phyloP scores from a whole-genome alignment of 1,140 invertebrate genomes.

The Cardiocondyla obscurior region DNA sequence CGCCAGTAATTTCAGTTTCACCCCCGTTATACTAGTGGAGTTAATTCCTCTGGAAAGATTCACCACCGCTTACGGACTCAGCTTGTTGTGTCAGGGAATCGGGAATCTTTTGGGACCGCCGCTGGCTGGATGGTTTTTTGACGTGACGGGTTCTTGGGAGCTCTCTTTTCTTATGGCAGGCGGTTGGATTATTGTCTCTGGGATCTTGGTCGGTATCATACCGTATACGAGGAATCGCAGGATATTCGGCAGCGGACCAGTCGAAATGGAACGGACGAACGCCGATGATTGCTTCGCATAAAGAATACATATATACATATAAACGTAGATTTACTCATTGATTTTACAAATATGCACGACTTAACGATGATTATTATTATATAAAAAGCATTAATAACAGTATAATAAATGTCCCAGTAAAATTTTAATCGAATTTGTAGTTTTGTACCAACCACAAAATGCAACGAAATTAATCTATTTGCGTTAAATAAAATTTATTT shows the following conservation, averaged over 20 bases:
- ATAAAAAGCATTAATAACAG: too few species aligned
- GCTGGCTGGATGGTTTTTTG: slow-evolving; percentile 88
- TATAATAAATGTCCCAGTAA: too few species aligned
- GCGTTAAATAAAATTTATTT: too few species aligned
- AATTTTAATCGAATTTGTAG: slow-evolving; percentile 19
- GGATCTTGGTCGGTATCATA: slow-evolving; percentile 88
- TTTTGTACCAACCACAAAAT: too few species aligned
- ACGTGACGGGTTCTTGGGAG: slow-evolving; percentile 89
- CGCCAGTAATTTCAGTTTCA: slow-evolving; percentile 94
- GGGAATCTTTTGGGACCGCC: slow-evolving; percentile 88
- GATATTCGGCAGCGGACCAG: slow-evolving; percentile 86
- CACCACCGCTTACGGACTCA: slow-evolving; percentile 94
- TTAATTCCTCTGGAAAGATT: slow-evolving; percentile 91
- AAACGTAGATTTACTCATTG: not conserved
- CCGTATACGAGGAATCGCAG: slow-evolving; percentile 87
- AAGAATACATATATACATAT: not conserved
- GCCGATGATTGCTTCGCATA: slow-evolving; percentile 51
- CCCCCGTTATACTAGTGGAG: slow-evolving; percentile 93
- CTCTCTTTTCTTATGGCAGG: slow-evolving; percentile 90
- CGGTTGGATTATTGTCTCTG: slow-evolving; percentile 90
- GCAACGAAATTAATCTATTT: too few species aligned
- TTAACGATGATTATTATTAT: too few species aligned
- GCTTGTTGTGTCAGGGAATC: slow-evolving; percentile 93
- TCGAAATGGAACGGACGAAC: slow-evolving; percentile 84
- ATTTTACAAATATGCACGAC: not conserved